phyloP scores from a whole-genome alignment of 1,140 invertebrate species.

The Trinorchestia longiramus region DNA sequence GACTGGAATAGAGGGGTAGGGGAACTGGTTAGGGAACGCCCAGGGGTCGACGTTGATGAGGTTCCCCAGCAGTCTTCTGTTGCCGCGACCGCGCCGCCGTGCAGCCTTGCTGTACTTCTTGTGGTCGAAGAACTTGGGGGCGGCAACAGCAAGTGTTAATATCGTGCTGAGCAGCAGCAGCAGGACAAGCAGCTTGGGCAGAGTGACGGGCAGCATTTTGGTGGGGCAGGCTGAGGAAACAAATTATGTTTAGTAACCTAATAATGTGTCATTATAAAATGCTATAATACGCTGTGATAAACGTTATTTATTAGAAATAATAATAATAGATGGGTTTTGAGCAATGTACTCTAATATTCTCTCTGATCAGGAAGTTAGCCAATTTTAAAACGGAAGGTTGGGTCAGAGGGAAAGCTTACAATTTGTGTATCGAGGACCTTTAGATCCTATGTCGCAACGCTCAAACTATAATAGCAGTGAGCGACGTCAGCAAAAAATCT shows the following conservation, averaged over 20 bases:
- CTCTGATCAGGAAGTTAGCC: too few species aligned
- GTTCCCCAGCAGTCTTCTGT: conserved; percentile 41
- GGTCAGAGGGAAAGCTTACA: too few species aligned
- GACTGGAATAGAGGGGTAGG: conserved; percentile 52
- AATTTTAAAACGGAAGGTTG: too few species aligned
- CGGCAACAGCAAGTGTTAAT: not conserved
- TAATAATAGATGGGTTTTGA: too few species aligned
- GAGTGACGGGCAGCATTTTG: not conserved
- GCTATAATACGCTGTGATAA: too few species aligned
- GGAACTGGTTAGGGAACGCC: conserved; percentile 46
- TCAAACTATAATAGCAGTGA: too few species aligned
- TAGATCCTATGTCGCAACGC: too few species aligned
- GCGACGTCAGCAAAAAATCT: too few species aligned
- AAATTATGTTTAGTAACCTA: not conserved
- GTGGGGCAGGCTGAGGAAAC: not conserved
- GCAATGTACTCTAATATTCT: too few species aligned
- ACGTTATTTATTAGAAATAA: too few species aligned
- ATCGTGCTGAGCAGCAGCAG: not conserved
- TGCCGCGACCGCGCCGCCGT: not conserved
- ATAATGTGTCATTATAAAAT: too few species aligned
- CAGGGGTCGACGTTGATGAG: conserved; percentile 57
- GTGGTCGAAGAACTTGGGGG: not conserved
- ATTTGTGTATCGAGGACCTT: too few species aligned
- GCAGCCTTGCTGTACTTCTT: conserved; percentile 39
- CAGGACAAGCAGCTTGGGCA: not conserved